These are phyloP conservation scores for Ophion obscuratus DNA, from an alignment of 2,888 invertebrate species.

Conservation along the genomic window DNA sequence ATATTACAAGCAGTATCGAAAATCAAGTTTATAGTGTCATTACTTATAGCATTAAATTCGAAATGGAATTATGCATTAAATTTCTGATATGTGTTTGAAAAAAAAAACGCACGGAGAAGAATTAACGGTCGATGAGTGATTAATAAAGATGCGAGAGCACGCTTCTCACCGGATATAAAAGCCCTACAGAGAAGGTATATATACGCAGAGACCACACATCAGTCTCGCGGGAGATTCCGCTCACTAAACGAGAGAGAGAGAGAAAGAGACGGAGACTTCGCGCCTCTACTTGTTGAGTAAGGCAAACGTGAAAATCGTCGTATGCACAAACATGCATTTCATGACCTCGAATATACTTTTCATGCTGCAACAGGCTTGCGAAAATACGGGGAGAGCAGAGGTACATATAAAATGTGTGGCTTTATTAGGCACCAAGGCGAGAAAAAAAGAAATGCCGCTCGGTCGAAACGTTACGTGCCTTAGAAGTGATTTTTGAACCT, in stretches of 20 bases:
- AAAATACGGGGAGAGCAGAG: constrained; percentile 30
- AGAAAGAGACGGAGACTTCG: constrained; percentile 27
- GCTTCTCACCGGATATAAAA: constrained; percentile 83
- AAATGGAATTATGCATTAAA: neutral
- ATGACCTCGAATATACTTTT: constrained; percentile 42
- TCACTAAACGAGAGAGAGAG: constrained; percentile 27
- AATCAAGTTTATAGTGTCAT: neutral
- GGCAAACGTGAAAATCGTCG: constrained; percentile 47
- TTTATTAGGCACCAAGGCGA: constrained; percentile 9
- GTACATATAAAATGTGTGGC: constrained; percentile 1
- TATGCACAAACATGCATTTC: constrained; percentile 35
- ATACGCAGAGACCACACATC: constrained; percentile 62
- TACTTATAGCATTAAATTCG: neutral
- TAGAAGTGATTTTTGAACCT: neutral
- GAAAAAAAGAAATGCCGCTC: neutral
- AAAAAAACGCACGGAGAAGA: constrained; percentile 54
- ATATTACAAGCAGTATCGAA: neutral
- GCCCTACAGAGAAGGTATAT: constrained; percentile 72
- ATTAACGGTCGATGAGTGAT: constrained; percentile 80
- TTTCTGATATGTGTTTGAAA: constrained; percentile 13
- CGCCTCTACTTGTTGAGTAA: constrained; percentile 46
- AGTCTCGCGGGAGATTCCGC: constrained; percentile 61
- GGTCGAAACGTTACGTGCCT: neutral
- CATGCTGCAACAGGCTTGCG: constrained; percentile 23
- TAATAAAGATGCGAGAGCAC: constrained; percentile 83